Conservation (phyloP, 2,797 vertebrate species). For the Corythornis leucogaster region DNA sequence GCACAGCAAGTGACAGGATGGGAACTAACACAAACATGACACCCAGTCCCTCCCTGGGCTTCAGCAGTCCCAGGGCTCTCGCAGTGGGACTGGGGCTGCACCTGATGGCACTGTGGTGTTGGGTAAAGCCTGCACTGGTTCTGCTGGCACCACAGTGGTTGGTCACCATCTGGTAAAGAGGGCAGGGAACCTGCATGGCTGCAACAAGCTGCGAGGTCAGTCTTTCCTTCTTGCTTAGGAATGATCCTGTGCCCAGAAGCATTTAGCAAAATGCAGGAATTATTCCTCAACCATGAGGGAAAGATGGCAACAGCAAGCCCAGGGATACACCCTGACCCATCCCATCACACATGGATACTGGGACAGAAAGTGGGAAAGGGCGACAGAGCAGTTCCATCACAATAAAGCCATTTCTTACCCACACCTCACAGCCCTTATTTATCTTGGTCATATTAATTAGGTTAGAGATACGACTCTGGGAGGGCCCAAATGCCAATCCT, state of each 20-base stretch:
- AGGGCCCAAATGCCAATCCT: neutral
- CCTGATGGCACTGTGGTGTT: neutral
- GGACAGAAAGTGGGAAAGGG: neutral
- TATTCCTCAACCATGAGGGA: neutral
- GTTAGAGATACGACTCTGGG: neutral
- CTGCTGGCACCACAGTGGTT: neutral
- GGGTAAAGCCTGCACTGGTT: neutral
- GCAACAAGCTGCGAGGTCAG: neutral
- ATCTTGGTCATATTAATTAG: neutral
- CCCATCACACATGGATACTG: neutral
- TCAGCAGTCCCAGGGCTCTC: neutral
- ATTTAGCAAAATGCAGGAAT: neutral
- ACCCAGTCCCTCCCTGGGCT: neutral
- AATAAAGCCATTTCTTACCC: neutral
- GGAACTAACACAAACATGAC: accelerated
- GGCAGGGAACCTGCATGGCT: accelerated
- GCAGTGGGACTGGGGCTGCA: accelerated
- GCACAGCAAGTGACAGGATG: neutral
- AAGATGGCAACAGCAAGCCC: neutral
- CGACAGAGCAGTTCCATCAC: neutral
- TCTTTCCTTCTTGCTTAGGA: neutral
- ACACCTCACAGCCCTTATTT: neutral
- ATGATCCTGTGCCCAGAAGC: neutral
- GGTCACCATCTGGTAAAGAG: neutral
- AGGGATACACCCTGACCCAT: neutral